Percentiles rank a stretch among this genome's conserved stretches.
phyloP scores from a whole-genome alignment of 1,140 invertebrate species.

The Panagrolaimus sp. region DNA sequence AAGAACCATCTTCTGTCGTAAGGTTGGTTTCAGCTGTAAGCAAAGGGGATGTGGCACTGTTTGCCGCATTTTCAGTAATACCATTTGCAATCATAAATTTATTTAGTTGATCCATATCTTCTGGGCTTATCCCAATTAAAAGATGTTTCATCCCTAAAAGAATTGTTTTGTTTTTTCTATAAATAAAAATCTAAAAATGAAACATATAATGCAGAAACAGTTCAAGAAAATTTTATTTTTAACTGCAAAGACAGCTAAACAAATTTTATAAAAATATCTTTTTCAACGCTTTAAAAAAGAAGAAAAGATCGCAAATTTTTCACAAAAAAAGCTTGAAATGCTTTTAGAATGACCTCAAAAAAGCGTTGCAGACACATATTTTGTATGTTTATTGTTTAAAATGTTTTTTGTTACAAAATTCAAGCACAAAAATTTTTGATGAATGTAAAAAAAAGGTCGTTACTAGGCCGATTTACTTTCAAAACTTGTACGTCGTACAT shows the following conservation, averaged over 20 bases:
- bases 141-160: slow-evolving; percentile 41
- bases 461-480: too few relatives aligned
- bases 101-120: slow-evolving; percentile 35
- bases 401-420: too few relatives aligned
- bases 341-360: too few relatives aligned
- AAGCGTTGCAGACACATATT: too few relatives aligned
- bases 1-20: slow-evolving; percentile 25
- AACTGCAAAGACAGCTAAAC: neutral
- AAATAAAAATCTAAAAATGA: slow-evolving; percentile 1
- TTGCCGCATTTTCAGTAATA: slow-evolving; percentile 46
- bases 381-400: too few relatives aligned
- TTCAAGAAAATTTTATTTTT: neutral
- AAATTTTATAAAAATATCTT: too few relatives aligned
- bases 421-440: too few relatives aligned
- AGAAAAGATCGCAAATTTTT: too few relatives aligned
- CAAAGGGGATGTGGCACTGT: slow-evolving; percentile 21
- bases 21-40: slow-evolving; percentile 42
- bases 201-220: neutral
- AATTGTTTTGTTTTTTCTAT: neutral
- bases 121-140: slow-evolving; percentile 34
- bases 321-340: too few relatives aligned
- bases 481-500: too few relatives aligned
- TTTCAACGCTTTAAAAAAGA: too few relatives aligned
- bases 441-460: too few relatives aligned
- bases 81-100: slow-evolving; percentile 42